These are phyloP conservation scores for Pterostichus madidus DNA, from an alignment of 2,888 invertebrate genomes.

Conservation along the genomic window DNA sequence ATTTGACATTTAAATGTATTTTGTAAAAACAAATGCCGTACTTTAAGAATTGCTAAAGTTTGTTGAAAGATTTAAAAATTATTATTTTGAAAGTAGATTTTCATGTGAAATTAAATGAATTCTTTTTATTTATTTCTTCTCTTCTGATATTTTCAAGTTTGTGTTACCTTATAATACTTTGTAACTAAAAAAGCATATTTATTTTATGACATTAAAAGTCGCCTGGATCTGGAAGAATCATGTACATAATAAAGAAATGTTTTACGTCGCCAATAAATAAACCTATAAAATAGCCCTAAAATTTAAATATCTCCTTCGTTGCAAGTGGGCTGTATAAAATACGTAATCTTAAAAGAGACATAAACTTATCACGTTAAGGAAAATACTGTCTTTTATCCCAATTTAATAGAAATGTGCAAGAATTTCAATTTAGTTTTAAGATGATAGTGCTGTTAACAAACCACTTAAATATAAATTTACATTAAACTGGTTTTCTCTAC, in stretches of 20 bases:
- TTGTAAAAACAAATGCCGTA: too few relatives aligned
- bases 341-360: neutral
- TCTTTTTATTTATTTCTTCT: too few relatives aligned
- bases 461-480: neutral
- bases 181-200: too few relatives aligned
- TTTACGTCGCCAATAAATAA: neutral
- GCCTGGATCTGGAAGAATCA: too few relatives aligned
- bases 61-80: too few relatives aligned
- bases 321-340: neutral
- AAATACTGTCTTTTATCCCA: neutral
- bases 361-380: neutral
- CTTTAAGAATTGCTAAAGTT: too few relatives aligned
- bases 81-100: too few relatives aligned
- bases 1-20: too few relatives aligned
- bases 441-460: neutral
- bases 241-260: neutral
- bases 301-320: conserved; percentile 1
- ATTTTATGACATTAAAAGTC: too few relatives aligned
- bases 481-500: neutral
- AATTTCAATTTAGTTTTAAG: neutral
- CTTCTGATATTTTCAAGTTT: too few relatives aligned
- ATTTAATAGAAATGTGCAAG: neutral
- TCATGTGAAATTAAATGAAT: too few relatives aligned
- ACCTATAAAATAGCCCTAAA: neutral
- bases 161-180: too few relatives aligned